phyloP scores from a whole-genome alignment of 1,140 invertebrate species.

The Tachypleus tridentatus region DNA sequence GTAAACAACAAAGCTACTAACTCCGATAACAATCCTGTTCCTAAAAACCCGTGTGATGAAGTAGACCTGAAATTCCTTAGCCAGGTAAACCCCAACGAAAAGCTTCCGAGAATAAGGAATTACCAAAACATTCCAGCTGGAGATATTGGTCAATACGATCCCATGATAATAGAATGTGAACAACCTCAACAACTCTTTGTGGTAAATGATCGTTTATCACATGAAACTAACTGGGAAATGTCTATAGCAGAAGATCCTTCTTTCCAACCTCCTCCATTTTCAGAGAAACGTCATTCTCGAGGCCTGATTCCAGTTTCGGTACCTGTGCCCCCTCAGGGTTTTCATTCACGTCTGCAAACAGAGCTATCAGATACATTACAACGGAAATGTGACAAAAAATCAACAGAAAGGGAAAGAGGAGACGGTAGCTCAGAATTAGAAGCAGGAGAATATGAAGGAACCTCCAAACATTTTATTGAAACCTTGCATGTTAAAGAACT shows the following conservation, averaged over 20 bases:
- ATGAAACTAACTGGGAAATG: background rate
- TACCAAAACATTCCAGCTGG: constrained; percentile 30
- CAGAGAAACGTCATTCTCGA: background rate
- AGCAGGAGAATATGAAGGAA: constrained; percentile 10
- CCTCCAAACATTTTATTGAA: background rate
- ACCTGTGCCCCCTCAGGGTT: constrained; percentile 9
- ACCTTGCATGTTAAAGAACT: no score
- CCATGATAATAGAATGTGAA: constrained; percentile 7
- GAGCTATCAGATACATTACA: constrained; percentile 15
- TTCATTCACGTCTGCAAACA: constrained; percentile 16
- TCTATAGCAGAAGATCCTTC: background rate
- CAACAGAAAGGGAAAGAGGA: constrained; percentile 13
- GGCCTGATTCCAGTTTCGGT: background rate
- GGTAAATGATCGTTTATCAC: constrained; percentile 12
- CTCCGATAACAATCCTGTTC: constrained; percentile 15
- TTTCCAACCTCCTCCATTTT: background rate
- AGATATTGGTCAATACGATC: constrained; percentile 26
- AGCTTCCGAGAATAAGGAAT: constrained; percentile 30
- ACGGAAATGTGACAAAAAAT: constrained; percentile 5
- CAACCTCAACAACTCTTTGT: constrained; percentile 10
- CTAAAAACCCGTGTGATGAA: constrained; percentile 14
- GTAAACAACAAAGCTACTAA: constrained; percentile 17
- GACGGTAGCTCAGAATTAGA: constrained; percentile 21
- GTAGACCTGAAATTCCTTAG: constrained; percentile 15
- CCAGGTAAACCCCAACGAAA: constrained; percentile 42